Evolutionary conservation across 2,888 invertebrate genomes (phyloP), one percentile per base, ranked within the genome.

Genomic region (Petrophora chlorosata): DNA sequence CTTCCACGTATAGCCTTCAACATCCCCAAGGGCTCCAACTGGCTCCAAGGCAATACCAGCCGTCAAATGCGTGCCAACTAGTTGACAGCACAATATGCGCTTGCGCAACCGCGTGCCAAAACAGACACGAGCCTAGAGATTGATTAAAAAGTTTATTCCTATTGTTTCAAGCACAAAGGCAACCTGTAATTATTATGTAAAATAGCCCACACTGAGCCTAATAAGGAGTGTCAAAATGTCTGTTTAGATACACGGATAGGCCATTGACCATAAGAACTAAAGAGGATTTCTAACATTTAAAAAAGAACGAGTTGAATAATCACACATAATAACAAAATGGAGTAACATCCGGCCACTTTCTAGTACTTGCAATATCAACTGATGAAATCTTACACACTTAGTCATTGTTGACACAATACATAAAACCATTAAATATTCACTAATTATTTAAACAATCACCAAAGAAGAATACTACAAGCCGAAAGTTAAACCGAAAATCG

Each of bases 61-160:
- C 48, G 43, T 53, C 59, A 56, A 41, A 46, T 29, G 29, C 39
- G 36, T 26, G 52, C 45, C 36, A 38, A 26, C 25, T 35, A 26
- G 38, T 9, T 32, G 34, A 43, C 46, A 42, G 34, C 38, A 57
- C 26, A 42, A 38, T 47, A 48, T 59, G 58, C 65, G 65, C 62
- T 73, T 71, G 65, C 71, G 65, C 71, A 73, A 70, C 61, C 59
- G 52, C 44, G 23, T 56, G 67, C 73, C 66, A 72, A 76, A 76
- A 72, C 70, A 63, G 74, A 73, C 67, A 67, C 66, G 66, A 55
- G 63, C 65, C 53, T 69, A 59, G 69, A 81, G 83, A 83, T 82
- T 83, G 80, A 85, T 86, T 84, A 82, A 84, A 84, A 82, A 80
- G 73, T 77, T 78, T 75, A 77, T 73, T 73, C 76, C 76, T 69